A percentile compares a stretch with the other conserved stretches of the same genome.
phyloP scores from a whole-genome alignment of 2,888 invertebrate species.

The Graphium colonna region DNA sequence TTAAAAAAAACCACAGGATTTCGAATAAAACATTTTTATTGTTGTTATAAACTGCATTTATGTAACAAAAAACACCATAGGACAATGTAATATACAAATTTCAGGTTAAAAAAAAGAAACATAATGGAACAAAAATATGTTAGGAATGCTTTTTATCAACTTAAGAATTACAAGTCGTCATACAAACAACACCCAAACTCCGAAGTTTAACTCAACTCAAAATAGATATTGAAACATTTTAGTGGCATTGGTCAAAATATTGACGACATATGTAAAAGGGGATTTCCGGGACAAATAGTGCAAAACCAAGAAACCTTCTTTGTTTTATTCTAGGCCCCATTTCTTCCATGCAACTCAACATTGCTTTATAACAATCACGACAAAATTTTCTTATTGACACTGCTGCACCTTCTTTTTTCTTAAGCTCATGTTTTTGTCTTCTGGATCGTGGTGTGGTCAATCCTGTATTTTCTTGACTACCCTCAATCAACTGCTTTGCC shows the following conservation, averaged over 20 bases:
- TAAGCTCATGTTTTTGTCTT: background rate
- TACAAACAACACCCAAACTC: constrained; percentile 4
- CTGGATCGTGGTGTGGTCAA: constrained; percentile 4
- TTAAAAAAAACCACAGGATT: constrained; percentile 2
- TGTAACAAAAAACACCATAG: constrained; percentile 4
- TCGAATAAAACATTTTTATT: constrained; percentile 8
- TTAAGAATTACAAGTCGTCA: constrained; percentile 1
- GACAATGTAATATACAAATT: constrained; percentile 1
- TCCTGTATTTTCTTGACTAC: constrained; percentile 27
- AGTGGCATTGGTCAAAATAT: constrained; percentile 21
- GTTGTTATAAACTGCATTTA: constrained; percentile 5
- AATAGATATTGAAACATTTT: constrained; percentile 11
- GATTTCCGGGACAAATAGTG: constrained; percentile 10
- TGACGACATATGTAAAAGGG: constrained; percentile 20
- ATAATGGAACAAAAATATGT: constrained; percentile 6
- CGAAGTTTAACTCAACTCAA: constrained; percentile 7
- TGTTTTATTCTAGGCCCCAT: constrained; percentile 9
- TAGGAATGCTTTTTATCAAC: constrained; percentile 7
- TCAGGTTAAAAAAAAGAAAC: constrained; percentile 6
- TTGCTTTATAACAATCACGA: constrained; percentile 21
- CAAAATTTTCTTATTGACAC: constrained; percentile 18
- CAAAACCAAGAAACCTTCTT: constrained; percentile 12
- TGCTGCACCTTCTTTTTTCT: constrained; percentile 1
- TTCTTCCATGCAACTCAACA: constrained; percentile 12
- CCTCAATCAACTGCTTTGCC: constrained; percentile 13